Evolutionary conservation across 2,888 invertebrate species (phyloP), one percentile per base, ranked within the genome.

Genomic region (Dynastes hyllus): DNA sequence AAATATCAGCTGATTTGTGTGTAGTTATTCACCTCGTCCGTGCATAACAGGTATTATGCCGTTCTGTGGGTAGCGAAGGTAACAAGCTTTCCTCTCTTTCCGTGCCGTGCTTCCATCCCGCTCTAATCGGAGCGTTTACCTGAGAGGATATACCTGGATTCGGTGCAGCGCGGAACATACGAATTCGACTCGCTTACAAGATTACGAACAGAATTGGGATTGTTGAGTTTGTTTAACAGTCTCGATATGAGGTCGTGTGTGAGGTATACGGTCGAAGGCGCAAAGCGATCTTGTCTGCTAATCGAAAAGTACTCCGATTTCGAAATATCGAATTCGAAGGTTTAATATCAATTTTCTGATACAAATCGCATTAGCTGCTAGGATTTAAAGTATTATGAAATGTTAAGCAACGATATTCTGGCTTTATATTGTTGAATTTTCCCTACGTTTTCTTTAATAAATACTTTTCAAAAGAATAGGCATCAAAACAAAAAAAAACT

Each of bases 1-100:
- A 78, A 79, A 79, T 71, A 79, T 79, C 78, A 79, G 78, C 78
- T 79, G 78, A 79, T 79, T 79, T 76, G 78, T 76, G 76, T 79
- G 76, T 76, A 79, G 76, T 75, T 79, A 79, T 79, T 79, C 78
- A 76, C 78, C 78, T 79, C 67, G 75, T 55, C 61, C 70, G 78
- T 61, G 75, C 55, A 76, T 67, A 76, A 67, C 78, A 69, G 78
- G 78, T 79, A 79, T 79, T 76, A 79, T 69, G 78, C 66, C 55
- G 78, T 67, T 75, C 67, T 79, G 78, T 79, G 78, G 78, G 78
- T 58, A 79, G 78, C 76, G 22, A 58, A 69, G 67, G 76, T 69
- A 79, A 79, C 67, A 67, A 76, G 78, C 40, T 67, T 76, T 27
- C 66, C 67, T 69, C 75, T 76, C 66, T 55, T 79, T 75, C 11